Conservation (phyloP, 2,888 invertebrate species). For the Drosophila meridionalis region DNA sequence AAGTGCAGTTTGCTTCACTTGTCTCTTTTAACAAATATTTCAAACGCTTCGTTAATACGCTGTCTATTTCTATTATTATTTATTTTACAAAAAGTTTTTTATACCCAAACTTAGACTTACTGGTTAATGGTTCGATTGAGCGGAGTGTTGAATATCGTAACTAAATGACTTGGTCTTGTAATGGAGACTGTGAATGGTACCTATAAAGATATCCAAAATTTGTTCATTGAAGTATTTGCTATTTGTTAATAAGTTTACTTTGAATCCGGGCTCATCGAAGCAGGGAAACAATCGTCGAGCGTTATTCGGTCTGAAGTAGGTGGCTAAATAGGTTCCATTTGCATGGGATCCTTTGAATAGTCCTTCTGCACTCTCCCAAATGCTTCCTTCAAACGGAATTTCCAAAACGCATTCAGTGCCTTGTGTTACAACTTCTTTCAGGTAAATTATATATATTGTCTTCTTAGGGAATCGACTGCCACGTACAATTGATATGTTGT, state of each 20-base stretch:
- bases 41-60: too few species aligned
- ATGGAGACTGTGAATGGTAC: conserved; percentile 89
- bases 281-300: conserved; percentile 92
- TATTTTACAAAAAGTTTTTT: too few species aligned
- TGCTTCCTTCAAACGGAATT: conserved; percentile 88
- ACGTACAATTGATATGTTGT: conserved; percentile 79
- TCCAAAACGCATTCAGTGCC: conserved; percentile 88
- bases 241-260: conserved; percentile 85
- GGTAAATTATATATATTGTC: conserved; percentile 87
- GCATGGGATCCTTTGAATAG: conserved; percentile 89
- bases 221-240: not conserved
- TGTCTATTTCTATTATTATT: too few species aligned
- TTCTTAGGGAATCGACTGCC: conserved; percentile 87
- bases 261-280: conserved; percentile 92
- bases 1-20: too few species aligned
- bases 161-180: conserved; percentile 87
- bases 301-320: conserved; percentile 90
- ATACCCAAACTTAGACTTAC: conserved; percentile 85
- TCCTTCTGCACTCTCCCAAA: conserved; percentile 89
- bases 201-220: conserved; percentile 84
- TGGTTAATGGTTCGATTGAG: conserved; percentile 87
- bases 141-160: conserved; percentile 88
- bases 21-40: too few species aligned
- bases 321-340: conserved; percentile 87
- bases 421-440: conserved; percentile 87